phyloP scores from a whole-genome alignment of 2,888 invertebrate species.

The Cheilosia vernalis region DNA sequence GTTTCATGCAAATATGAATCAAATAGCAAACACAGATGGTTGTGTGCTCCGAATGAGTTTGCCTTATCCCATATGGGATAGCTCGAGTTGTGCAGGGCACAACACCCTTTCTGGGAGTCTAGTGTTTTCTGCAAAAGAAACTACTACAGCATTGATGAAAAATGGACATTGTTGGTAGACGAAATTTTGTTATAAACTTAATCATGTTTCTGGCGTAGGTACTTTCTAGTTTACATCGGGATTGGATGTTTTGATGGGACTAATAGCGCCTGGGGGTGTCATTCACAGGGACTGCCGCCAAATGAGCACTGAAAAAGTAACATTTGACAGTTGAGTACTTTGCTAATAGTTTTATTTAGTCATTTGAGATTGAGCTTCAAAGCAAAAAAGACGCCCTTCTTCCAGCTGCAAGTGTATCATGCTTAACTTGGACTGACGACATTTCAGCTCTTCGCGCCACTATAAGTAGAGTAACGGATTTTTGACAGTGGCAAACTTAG shows the following conservation, averaged over 20 bases:
- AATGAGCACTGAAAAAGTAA: not conserved
- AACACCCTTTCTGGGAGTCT: not conserved
- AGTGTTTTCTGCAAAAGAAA: not conserved
- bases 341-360: too few relatives aligned
- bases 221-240: conserved; percentile 9
- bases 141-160: not conserved
- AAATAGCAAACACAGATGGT: conserved; percentile 65
- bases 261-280: not conserved
- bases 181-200: conserved; percentile 20
- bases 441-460: too few relatives aligned
- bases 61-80: conserved; percentile 17
- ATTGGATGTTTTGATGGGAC: not conserved
- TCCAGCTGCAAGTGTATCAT: too few relatives aligned
- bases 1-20: conserved; percentile 61
- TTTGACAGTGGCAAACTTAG: too few relatives aligned
- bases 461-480: too few relatives aligned
- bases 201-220: conserved; percentile 19
- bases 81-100: not conserved
- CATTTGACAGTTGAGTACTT: too few relatives aligned
- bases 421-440: too few relatives aligned
- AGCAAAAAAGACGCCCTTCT: too few relatives aligned
- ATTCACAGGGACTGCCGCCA: not conserved
- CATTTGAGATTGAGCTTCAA: too few relatives aligned
- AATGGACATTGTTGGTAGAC: conserved; percentile 1
- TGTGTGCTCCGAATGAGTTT: conserved; percentile 28